A percentile compares a stretch with the other conserved stretches of the same genome.
phyloP scores from a whole-genome alignment of 2,797 vertebrate genomes.

The Falco berigora region DNA sequence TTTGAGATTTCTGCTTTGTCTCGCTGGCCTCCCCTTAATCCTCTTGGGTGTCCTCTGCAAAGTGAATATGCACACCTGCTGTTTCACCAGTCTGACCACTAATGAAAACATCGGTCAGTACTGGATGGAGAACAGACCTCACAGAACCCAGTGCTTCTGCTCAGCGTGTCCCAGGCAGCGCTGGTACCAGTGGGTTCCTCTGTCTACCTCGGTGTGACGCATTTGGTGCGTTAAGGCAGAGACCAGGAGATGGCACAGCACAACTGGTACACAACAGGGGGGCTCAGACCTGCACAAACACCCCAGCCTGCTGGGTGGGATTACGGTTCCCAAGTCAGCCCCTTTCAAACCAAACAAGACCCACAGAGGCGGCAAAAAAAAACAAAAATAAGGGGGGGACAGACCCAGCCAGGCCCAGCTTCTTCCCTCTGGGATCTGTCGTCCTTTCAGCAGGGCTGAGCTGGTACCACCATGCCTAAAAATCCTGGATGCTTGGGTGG shows the following conservation, averaged over 20 bases:
- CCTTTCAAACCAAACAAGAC: background rate
- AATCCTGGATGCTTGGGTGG: background rate
- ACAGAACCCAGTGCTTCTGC: background rate
- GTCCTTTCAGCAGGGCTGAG: background rate
- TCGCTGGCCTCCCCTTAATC: background rate
- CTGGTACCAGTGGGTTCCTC: background rate
- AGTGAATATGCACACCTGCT: background rate
- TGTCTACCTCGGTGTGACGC: fast-evolving
- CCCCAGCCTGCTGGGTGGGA: background rate
- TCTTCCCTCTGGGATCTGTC: background rate
- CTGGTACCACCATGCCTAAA: background rate
- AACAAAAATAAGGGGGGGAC: background rate
- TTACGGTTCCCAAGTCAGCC: background rate
- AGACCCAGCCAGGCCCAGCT: background rate
- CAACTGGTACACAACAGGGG: background rate
- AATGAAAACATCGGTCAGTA: background rate
- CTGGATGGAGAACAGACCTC: background rate
- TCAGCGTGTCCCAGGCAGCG: fast-evolving
- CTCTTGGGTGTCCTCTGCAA: background rate
- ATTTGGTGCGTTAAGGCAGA: background rate
- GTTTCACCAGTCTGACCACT: background rate
- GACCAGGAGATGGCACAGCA: background rate
- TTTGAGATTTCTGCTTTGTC: background rate
- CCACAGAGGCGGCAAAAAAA: background rate
- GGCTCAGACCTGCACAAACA: background rate